These are phyloP conservation scores for Pangasius krempfi DNA, from an alignment of 2,797 vertebrate genomes.

Conservation along the genomic window DNA sequence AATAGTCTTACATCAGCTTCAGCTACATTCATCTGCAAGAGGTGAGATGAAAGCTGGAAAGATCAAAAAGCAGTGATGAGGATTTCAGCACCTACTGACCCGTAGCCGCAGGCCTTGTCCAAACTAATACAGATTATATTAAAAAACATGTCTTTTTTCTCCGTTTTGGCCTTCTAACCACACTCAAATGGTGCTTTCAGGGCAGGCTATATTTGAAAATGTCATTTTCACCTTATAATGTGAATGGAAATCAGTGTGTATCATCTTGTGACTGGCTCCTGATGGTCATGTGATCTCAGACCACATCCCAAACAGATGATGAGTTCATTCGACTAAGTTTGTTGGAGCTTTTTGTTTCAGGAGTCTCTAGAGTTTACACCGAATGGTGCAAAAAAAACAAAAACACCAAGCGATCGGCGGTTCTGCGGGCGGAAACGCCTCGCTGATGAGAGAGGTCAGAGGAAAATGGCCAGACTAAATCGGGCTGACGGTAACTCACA, in stretches of 20 bases:
- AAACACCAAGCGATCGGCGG: not conserved
- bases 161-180: not conserved
- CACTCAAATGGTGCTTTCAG: not conserved
- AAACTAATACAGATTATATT: not conserved
- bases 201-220: not conserved
- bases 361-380: not conserved
- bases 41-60: not conserved
- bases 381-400: not conserved
- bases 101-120: not conserved
- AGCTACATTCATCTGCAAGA: not conserved
- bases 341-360: not conserved
- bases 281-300: constrained; percentile 13
- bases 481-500: not conserved
- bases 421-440: not conserved
- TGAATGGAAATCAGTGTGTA: not conserved
- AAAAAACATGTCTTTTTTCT: not conserved
- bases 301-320: not conserved
- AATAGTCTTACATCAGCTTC: constrained; percentile 24
- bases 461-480: not conserved
- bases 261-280: constrained; percentile 4
- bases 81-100: constrained; percentile 29
- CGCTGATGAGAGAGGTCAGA: not conserved
- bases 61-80: constrained; percentile 10
- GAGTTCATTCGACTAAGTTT: not conserved
- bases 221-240: not conserved